A percentile compares a stretch with the other conserved stretches of the same genome.
phyloP scores from a whole-genome alignment of 1,140 invertebrate genomes.

The Hylaeus volcanicus region DNA sequence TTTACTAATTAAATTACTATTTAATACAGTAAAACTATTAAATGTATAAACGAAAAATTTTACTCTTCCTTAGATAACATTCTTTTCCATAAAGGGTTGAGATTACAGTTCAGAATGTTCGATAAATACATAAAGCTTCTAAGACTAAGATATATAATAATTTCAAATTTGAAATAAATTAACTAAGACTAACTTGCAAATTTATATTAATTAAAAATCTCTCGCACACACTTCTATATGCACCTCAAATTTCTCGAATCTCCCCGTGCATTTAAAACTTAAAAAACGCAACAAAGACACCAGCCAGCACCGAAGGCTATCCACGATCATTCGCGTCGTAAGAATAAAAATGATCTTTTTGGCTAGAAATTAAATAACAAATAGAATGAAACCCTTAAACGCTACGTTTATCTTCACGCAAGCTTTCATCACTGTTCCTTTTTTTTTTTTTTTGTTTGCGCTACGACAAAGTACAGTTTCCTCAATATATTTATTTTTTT shows the following conservation, averaged over 20 bases:
- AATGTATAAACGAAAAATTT: too few relatives aligned
- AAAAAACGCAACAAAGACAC: neutral
- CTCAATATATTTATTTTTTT: neutral
- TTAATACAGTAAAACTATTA: too few relatives aligned
- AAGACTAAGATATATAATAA: too few relatives aligned
- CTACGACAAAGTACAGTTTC: constrained; percentile 52
- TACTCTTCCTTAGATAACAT: too few relatives aligned
- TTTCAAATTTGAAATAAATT: too few relatives aligned
- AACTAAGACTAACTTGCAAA: too few relatives aligned
- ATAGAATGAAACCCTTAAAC: constrained; percentile 21
- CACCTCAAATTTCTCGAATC: too few relatives aligned
- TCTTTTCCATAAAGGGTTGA: too few relatives aligned
- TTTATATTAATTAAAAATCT: too few relatives aligned
- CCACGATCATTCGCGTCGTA: neutral
- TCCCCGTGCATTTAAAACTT: neutral
- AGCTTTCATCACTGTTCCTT: constrained; percentile 23
- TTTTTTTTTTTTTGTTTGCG: constrained; percentile 38
- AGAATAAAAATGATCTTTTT: constrained; percentile 35
- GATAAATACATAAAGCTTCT: too few relatives aligned
- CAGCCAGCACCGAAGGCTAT: neutral
- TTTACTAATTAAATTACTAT: too few relatives aligned
- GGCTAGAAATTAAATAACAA: constrained; percentile 51
- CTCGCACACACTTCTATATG: neutral
- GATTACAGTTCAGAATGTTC: too few relatives aligned
- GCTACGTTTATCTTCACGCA: neutral